Percentiles rank a stretch among this genome's conserved stretches.
These are phyloP conservation scores for Pseudachorutes palmiensis DNA, from an alignment of 1,140 invertebrate genomes.

Conservation along the genomic window DNA sequence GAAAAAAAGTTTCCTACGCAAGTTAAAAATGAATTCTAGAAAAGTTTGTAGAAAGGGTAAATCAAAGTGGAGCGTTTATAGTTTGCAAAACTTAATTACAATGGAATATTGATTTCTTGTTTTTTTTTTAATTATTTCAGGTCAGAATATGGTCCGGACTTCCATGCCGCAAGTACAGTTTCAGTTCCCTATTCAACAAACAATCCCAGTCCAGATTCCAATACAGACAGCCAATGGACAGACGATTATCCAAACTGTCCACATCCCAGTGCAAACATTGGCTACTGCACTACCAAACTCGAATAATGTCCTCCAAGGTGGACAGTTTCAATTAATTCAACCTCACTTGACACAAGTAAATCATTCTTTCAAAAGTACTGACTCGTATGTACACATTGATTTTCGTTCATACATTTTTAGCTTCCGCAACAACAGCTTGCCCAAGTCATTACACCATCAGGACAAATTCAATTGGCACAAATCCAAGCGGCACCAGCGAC, in stretches of 20 bases:
- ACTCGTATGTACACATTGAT: too few species aligned
- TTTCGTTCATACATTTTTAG: constrained; percentile 25
- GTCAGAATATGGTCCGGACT: constrained; percentile 61
- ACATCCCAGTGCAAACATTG: constrained; percentile 74
- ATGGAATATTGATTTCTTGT: constrained; percentile 7
- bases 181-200: constrained; percentile 72
- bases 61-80: too few species aligned
- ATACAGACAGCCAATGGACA: constrained; percentile 81
- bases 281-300: constrained; percentile 49
- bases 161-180: constrained; percentile 54
- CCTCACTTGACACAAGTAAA: constrained; percentile 49
- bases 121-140: constrained; percentile 40
- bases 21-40: neutral
- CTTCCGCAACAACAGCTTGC: constrained; percentile 60
- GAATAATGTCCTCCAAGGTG: constrained; percentile 45
- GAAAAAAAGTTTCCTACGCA: neutral
- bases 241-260: constrained; percentile 85
- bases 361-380: neutral
- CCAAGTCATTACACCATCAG: constrained; percentile 74
- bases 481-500: constrained; percentile 42
- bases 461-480: constrained; percentile 65
- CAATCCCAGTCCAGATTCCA: constrained; percentile 84
- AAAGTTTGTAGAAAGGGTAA: too few species aligned
- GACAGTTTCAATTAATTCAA: constrained; percentile 59
- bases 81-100: neutral